Percentiles rank a stretch among this genome's conserved stretches.
Evolutionary conservation across 1,140 invertebrate species (phyloP).

Genomic region (Sycophaga agraensis): DNA sequence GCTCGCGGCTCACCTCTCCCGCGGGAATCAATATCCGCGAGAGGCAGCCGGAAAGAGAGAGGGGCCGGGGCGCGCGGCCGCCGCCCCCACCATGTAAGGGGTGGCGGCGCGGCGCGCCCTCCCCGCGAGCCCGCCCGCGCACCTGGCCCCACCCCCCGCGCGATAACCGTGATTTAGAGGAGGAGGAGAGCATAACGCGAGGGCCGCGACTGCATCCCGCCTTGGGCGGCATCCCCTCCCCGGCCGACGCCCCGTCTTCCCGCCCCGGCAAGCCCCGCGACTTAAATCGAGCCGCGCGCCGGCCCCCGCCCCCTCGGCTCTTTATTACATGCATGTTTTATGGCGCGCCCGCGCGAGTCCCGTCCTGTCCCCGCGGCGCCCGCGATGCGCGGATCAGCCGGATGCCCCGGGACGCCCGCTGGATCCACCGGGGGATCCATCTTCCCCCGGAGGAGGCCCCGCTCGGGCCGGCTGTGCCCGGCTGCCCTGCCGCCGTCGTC

Average conservation of each 20-base stretch:
- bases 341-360: conserved; percentile 4
- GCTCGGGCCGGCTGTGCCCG: too few relatives aligned
- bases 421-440: too few relatives aligned
- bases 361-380: too few relatives aligned
- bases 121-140: background rate
- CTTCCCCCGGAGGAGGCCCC: too few relatives aligned
- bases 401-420: too few relatives aligned
- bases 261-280: background rate
- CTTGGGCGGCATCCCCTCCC: too few relatives aligned
- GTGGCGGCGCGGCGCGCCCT: conserved; percentile 18
- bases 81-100: background rate
- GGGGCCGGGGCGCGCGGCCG: conserved; percentile 14
- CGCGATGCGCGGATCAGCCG: too few relatives aligned
- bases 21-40: conserved; percentile 58
- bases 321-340: conserved; percentile 11
- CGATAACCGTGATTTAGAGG: conserved; percentile 53
- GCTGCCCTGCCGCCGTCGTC: background rate
- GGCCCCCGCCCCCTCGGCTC: background rate
- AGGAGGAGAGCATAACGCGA: conserved; percentile 20
- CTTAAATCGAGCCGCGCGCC: background rate
- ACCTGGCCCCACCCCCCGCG: conserved; percentile 16
- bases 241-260: background rate
- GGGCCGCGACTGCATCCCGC: too few relatives aligned
- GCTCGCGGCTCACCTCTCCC: conserved; percentile 42
- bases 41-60: conserved; percentile 33